Evolutionary conservation across 2,113 vertebrate species (phyloP), one percentile per base, ranked within the genome.

Genomic region (Delphinapterus leucas): DNA sequence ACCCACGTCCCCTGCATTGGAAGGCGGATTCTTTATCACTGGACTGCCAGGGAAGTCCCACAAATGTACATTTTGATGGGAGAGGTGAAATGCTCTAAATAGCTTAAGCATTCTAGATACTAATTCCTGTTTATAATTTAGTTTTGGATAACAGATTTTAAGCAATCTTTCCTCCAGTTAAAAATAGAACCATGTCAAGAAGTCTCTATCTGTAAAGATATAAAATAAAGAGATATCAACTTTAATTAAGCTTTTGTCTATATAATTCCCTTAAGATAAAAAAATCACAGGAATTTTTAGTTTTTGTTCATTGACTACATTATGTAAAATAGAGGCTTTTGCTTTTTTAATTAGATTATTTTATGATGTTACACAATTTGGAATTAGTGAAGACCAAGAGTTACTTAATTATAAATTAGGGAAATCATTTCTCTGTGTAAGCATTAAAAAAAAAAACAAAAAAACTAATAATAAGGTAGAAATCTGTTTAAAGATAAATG

Each of bases 191-290:
- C 23, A 80, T 94, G 80, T 80, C 20, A 11, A 96, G 55, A 97
- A 97, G 93, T 97, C 93, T 97, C 36, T 90, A 6, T 97, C 92
- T 86, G 83, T 98, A 98, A 98, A 98, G 94, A 98, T 97, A 98
- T 98, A 98, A 97, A 97, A 98, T 97, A 97, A 61, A 96, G 49
- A 93, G 95, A 98, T 97, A 98, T 98, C 96, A 98, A 97, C 97
- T 98, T 98, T 98, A 98, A 98, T 98, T 98, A 98, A 98, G 96
- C 92, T 95, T 80, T 96, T 97, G 95, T 97, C 97, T 97, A 97
- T 98, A 97, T 97, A 97, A 97, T 98, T 98, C 94, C 97, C 97
- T 96, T 88, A 97, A 98, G 96, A 79, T 93, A 76, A 82, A 96
- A 97, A 97, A 97, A 97, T 93, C 93, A 61, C 21, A 41, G n/a